These are phyloP conservation scores for Lytechinus variegatus DNA, from an alignment of 35 echinoderm and acorn worm species.

Conservation along the genomic window DNA sequence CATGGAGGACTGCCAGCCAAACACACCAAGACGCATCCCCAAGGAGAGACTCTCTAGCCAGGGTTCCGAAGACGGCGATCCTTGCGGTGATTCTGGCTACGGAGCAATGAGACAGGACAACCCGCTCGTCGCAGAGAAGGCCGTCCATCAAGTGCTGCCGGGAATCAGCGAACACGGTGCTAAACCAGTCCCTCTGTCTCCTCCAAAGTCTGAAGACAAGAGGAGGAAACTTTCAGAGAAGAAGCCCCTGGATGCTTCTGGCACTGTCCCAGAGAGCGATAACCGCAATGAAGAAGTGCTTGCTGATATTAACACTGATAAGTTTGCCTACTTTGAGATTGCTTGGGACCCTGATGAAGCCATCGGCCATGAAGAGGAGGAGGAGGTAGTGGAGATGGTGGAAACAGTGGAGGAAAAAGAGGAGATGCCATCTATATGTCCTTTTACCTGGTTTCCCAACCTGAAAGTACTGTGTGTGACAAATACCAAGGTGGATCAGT, in stretches of 20 bases:
- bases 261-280: neutral
- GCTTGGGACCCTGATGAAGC: constrained; percentile 27
- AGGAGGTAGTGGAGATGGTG: neutral
- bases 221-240: neutral
- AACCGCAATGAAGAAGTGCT: neutral
- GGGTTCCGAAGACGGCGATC: constrained; percentile 27
- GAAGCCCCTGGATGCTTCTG: neutral
- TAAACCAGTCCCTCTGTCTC: neutral
- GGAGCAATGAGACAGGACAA: neutral
- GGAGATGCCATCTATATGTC: neutral
- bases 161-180: constrained; percentile 29
- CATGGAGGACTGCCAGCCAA: neutral
- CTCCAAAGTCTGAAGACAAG: neutral
- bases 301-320: constrained; percentile 18
- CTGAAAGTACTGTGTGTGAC: constrained; percentile 80
- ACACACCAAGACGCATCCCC: neutral
- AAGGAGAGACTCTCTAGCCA: neutral
- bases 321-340: constrained; percentile 47
- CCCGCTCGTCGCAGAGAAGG: neutral
- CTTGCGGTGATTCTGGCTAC: neutral
- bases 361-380: neutral
- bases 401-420: neutral
- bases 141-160: neutral
- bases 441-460: constrained; percentile 42
- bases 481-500: constrained; percentile 66